A percentile compares a stretch with the other conserved stretches of the same genome.
Conservation (phyloP, 2,888 invertebrate species). For the Calephelis perditalis region DNA sequence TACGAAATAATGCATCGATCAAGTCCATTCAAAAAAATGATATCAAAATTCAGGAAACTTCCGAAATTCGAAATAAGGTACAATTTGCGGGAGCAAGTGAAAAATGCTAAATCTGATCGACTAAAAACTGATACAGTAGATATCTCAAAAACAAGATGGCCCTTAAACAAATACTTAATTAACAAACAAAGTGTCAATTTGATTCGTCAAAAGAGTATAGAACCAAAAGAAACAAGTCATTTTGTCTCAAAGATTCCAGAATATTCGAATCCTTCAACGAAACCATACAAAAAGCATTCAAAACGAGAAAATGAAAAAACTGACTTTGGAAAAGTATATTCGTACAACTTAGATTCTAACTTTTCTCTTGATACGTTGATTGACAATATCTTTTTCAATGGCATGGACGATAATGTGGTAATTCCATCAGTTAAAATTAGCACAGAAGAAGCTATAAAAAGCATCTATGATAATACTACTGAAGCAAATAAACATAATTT, state of each 20-base stretch:
- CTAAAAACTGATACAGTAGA: slow-evolving; percentile 42
- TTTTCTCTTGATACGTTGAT: slow-evolving; percentile 52
- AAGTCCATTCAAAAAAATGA: slow-evolving; percentile 48
- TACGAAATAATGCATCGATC: slow-evolving; percentile 33
- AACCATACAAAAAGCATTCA: slow-evolving; percentile 49
- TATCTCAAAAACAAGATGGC: slow-evolving; percentile 54
- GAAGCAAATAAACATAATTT: slow-evolving; percentile 2
- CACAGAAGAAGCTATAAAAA: slow-evolving; percentile 4
- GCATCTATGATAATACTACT: background rate
- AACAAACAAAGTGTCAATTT: slow-evolving; percentile 27
- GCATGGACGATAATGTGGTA: slow-evolving; percentile 36
- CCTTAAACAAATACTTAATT: slow-evolving; percentile 39
- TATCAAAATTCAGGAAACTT: slow-evolving; percentile 49
- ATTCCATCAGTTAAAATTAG: slow-evolving; percentile 16
- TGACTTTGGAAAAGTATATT: slow-evolving; percentile 35
- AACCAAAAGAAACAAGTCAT: slow-evolving; percentile 24
- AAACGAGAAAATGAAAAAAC: slow-evolving; percentile 35
- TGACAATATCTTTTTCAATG: slow-evolving; percentile 48
- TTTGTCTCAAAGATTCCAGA: slow-evolving; percentile 27
- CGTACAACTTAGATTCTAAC: slow-evolving; percentile 36
- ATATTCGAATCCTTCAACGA: slow-evolving; percentile 32
- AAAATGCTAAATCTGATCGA: slow-evolving; percentile 45
- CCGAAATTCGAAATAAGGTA: slow-evolving; percentile 57
- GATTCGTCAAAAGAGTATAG: slow-evolving; percentile 22
- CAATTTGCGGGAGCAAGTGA: slow-evolving; percentile 55